A percentile compares a stretch with the other conserved stretches of the same genome.
Evolutionary conservation across 2,888 invertebrate species (phyloP).

Genomic region (Philaethria dido): DNA sequence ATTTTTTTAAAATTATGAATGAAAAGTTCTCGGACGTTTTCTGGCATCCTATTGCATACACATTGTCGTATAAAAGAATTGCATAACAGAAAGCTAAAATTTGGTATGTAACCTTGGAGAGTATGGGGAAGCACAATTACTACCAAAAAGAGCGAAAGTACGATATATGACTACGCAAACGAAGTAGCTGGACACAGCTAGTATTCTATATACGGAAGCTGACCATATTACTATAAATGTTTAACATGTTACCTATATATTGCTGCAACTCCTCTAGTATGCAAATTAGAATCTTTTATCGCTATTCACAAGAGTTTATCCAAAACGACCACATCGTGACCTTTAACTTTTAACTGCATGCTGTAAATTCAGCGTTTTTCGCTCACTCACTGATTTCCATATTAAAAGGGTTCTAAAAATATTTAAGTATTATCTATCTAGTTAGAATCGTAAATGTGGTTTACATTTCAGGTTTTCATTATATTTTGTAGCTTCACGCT

Average conservation of each 20-base stretch:
- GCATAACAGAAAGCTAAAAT: too few relatives aligned
- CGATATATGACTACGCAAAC: too few relatives aligned
- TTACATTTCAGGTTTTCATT: background rate
- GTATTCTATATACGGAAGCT: too few relatives aligned
- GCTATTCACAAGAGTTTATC: conserved; percentile 14
- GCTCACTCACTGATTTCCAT: background rate
- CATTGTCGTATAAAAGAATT: too few relatives aligned
- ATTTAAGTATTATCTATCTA: background rate
- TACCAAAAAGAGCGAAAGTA: too few relatives aligned
- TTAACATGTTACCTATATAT: background rate
- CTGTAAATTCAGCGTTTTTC: background rate
- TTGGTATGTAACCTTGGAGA: too few relatives aligned
- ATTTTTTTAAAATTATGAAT: too few relatives aligned
- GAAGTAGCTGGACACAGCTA: too few relatives aligned
- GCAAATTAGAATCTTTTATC: conserved; percentile 25
- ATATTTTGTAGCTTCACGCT: too few relatives aligned
- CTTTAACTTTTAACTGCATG: conserved; percentile 11
- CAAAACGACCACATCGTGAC: conserved; percentile 7
- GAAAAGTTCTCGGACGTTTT: too few relatives aligned
- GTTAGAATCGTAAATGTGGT: background rate
- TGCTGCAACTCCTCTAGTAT: conserved; percentile 2
- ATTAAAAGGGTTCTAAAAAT: background rate
- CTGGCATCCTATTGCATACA: too few relatives aligned
- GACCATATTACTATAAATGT: background rate
- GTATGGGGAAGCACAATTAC: too few relatives aligned